phyloP scores from a whole-genome alignment of 2,113 vertebrate species.

The Artemisiospiza belli region DNA sequence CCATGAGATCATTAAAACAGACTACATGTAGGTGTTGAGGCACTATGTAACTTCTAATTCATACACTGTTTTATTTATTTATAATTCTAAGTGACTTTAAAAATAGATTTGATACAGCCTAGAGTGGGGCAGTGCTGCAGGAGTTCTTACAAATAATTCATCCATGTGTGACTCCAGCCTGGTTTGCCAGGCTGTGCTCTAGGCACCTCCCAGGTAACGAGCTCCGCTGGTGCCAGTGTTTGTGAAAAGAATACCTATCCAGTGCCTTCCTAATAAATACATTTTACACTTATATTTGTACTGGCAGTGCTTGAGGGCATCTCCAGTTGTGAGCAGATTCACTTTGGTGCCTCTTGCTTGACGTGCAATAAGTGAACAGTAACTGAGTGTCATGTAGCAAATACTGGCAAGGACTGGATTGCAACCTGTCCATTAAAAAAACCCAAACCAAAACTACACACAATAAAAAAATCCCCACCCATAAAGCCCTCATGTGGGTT shows the following conservation, averaged over 20 bases:
- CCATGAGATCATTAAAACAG: not conserved
- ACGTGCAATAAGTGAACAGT: not conserved
- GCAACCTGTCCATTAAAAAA: not conserved
- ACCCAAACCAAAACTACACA: not conserved
- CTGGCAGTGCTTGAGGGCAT: not conserved
- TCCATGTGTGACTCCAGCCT: not conserved
- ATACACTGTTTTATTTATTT: constrained; percentile 48
- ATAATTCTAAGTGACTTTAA: constrained; percentile 59
- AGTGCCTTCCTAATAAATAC: not conserved
- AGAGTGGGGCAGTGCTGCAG: not conserved
- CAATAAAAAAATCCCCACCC: not conserved
- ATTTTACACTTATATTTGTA: not conserved
- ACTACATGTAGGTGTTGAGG: not conserved
- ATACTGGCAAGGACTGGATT: not conserved
- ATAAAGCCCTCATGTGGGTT: not conserved
- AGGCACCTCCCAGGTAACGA: not conserved
- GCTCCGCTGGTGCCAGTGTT: accelerated
- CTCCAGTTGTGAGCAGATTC: not conserved
- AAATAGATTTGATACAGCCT: constrained; percentile 8
- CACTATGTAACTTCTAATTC: constrained; percentile 29
- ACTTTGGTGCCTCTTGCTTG: not conserved
- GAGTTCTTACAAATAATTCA: constrained; percentile 47
- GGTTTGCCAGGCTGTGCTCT: not conserved
- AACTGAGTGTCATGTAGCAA: not conserved
- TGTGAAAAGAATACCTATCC: not conserved